phyloP scores from a whole-genome alignment of 2,113 vertebrate species.

The Pedetes capensis region DNA sequence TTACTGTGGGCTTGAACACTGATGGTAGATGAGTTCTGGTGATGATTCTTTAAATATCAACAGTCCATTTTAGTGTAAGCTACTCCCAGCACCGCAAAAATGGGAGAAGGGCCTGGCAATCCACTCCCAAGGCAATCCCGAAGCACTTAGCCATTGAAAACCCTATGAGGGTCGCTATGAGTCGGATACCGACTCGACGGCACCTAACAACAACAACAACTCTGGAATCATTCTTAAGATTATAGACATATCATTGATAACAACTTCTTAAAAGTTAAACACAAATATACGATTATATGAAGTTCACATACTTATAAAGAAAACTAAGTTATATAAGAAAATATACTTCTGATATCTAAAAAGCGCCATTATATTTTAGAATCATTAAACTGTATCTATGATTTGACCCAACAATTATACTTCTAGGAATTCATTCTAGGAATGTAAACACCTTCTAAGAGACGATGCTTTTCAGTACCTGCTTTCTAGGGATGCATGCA shows the following conservation, averaged over 20 bases:
- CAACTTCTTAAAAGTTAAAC: conserved; percentile 27
- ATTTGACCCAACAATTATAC: conserved; percentile 18
- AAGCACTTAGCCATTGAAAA: too few species aligned
- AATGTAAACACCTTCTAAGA: not conserved
- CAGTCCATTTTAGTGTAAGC: not conserved
- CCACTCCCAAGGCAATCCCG: too few species aligned
- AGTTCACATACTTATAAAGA: conserved; percentile 4
- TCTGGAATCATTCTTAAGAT: not conserved
- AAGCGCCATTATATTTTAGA: conserved; percentile 3
- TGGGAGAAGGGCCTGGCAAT: too few species aligned
- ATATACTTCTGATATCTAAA: conserved; percentile 21
- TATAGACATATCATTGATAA: not conserved
- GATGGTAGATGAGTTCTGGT: not conserved
- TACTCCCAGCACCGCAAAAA: too few species aligned
- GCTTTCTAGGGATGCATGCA: not conserved
- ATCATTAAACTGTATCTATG: conserved; percentile 13
- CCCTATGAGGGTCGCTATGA: too few species aligned
- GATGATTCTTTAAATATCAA: not conserved
- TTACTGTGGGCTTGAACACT: not conserved
- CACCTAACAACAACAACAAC: too few species aligned
- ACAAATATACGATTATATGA: not conserved
- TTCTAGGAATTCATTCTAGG: not conserved
- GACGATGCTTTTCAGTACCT: not conserved
- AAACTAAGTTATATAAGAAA: conserved; percentile 29
- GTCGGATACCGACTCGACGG: too few species aligned